Evolutionary conservation across 2,888 invertebrate genomes (phyloP), one percentile per base, ranked within the genome.

Genomic region (Lysandra bellargus): DNA sequence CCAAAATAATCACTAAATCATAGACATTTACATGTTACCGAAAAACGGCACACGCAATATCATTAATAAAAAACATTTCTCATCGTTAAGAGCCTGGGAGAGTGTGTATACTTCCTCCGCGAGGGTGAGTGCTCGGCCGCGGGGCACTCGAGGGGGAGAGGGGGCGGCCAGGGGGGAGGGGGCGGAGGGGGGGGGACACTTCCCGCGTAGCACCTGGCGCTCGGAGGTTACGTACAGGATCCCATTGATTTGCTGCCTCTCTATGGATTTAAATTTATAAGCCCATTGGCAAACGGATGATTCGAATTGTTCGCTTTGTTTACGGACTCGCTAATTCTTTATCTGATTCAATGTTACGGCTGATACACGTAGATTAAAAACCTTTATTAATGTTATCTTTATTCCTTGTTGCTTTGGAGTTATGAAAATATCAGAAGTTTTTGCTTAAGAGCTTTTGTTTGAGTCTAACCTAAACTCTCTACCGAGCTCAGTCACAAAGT

Each of bases 131-230:
- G 75, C 80, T 81, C 81, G 82, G 85, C 37, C 12, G 74, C 23
- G 23, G 80, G 76, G 85, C 84, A 87, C 86, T 88, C 83, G 88
- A 83, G 87, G 87, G 87, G 85, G 82, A 80, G 85, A 82, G 84
- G 82, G 84, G 83, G 84, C 82, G 82, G 82, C 6, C 40, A 44
- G 81, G 78, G 79, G 53, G 82, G 78, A 81, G 80, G 80, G 81
- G 60, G 80, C 83, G 84, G 85, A 82, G 84, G 83, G 83, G 23
- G 23, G 85, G 87, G 85, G 84, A 82, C 80, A 91, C 93, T 91
- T 93, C 94, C 93, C 93, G 94, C 91, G 88, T 89, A 93, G 92
- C 94, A 94, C 94, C 94, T 94, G 94, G 94, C 93, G 92, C 89
- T 88, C 87, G 85, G 90, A 90, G 92, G 91, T 88, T 91, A 90